Conservation (phyloP, 1,140 invertebrate species). For the Dufourea novaeangliae region DNA sequence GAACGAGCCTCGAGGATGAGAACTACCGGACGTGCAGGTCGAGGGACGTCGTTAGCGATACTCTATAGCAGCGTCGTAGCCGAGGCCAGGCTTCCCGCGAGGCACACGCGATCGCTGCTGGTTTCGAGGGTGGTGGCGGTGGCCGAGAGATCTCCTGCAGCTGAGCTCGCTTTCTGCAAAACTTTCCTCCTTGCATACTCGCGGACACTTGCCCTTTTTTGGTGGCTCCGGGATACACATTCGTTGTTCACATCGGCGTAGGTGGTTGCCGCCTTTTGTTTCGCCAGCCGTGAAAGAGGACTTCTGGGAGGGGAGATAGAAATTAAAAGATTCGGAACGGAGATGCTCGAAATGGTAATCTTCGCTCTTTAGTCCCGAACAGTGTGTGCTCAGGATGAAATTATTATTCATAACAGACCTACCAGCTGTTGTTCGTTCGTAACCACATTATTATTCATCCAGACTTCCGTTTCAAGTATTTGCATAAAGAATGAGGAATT, state of each 20-base stretch:
- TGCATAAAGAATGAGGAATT: not conserved
- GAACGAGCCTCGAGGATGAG: conserved; percentile 74
- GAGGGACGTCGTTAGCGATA: conserved; percentile 70
- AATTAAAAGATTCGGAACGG: not conserved
- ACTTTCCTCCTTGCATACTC: not conserved
- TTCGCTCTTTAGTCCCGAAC: too few relatives aligned
- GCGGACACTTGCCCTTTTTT: not conserved
- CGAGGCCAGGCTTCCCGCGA: conserved; percentile 26
- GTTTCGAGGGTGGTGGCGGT: not conserved
- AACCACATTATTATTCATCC: not conserved
- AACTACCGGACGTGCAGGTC: conserved; percentile 71
- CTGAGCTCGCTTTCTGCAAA: conserved; percentile 4
- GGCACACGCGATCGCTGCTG: conserved; percentile 26
- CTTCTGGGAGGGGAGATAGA: too few relatives aligned
- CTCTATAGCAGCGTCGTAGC: conserved; percentile 37
- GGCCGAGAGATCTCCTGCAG: not conserved
- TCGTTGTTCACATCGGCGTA: not conserved
- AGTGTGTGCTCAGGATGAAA: not conserved
- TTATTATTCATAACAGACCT: conserved; percentile 5
- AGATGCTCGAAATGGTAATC: not conserved
- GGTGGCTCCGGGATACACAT: not conserved
- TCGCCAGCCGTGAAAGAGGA: not conserved
- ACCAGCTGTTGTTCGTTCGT: conserved; percentile 1
- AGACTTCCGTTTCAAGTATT: not conserved
- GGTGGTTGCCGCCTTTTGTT: not conserved